These are phyloP conservation scores for Orientallactaga sibirica DNA, from an alignment of 2,797 vertebrate species.

Conservation along the genomic window DNA sequence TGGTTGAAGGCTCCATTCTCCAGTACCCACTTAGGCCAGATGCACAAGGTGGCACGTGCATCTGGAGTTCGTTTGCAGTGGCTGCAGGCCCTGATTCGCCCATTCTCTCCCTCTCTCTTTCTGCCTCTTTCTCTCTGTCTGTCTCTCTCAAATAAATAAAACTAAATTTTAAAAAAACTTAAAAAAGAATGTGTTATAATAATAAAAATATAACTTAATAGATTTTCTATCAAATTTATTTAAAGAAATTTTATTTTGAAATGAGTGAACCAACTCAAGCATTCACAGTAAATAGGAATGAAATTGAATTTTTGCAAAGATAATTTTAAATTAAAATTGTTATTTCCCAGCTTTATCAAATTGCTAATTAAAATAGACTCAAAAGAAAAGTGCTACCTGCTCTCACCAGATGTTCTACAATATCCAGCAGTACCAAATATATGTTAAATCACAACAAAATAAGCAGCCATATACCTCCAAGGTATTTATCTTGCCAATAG, in stretches of 20 bases:
- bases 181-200: conserved; percentile 26
- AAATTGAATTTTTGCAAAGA: conserved; percentile 60
- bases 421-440: conserved; percentile 68
- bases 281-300: conserved; percentile 48
- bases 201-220: conserved; percentile 47
- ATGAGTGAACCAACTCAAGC: conserved; percentile 29
- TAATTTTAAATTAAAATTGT: conserved; percentile 73
- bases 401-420: conserved; percentile 86
- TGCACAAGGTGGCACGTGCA: no score
- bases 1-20: no score
- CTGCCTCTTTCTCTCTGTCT: no score
- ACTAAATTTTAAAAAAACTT: no score
- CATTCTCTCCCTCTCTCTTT: no score
- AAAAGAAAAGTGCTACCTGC: conserved; percentile 83
- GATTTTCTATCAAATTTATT: conserved; percentile 43
- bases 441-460: background rate
- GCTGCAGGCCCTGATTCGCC: no score
- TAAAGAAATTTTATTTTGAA: conserved; percentile 60
- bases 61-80: no score
- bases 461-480: conserved; percentile 14
- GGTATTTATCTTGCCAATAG: conserved; percentile 34
- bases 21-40: no score
- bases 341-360: conserved; percentile 84
- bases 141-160: no score
- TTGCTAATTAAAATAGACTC: conserved; percentile 85